phyloP scores from a whole-genome alignment of 2,797 vertebrate genomes.

The Gymnodraco acuticeps region DNA sequence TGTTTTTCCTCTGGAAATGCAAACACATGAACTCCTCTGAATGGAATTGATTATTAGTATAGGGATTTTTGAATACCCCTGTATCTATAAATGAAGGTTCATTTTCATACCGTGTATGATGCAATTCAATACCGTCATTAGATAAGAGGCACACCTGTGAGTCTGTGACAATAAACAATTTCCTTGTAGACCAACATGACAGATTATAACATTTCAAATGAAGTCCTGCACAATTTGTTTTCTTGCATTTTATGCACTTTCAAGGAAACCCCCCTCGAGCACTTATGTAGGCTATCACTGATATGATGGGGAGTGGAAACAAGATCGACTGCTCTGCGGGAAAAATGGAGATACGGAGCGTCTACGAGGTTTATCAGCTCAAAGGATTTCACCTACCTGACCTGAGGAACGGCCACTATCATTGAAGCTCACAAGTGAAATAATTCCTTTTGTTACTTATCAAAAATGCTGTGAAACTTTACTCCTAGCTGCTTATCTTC shows the following conservation, averaged over 20 bases:
- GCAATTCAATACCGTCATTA: slow-evolving; percentile 26
- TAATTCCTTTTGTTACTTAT: slow-evolving; percentile 78
- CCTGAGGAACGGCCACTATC: slow-evolving; percentile 58
- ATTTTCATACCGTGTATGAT: slow-evolving; percentile 36
- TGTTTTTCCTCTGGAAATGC: slow-evolving; percentile 19
- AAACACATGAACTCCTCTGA: slow-evolving; percentile 15
- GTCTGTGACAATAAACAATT: slow-evolving; percentile 30
- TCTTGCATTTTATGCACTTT: slow-evolving; percentile 44
- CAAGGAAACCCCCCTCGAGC: slow-evolving; percentile 48
- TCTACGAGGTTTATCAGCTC: slow-evolving; percentile 69
- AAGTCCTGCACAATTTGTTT: slow-evolving; percentile 41
- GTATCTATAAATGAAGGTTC: slow-evolving; percentile 7
- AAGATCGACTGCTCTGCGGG: slow-evolving; percentile 54
- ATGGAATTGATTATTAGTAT: slow-evolving; percentile 29
- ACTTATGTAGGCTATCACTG: slow-evolving; percentile 54
- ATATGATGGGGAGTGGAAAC: slow-evolving; percentile 63
- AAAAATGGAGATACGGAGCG: slow-evolving; percentile 42
- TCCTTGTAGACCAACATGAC: slow-evolving; percentile 37
- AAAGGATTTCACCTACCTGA: slow-evolving; percentile 59
- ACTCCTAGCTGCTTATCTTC: slow-evolving; percentile 78
- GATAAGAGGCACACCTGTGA: slow-evolving; percentile 27
- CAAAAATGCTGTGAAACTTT: slow-evolving; percentile 72
- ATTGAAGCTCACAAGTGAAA: slow-evolving; percentile 65
- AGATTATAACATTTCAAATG: slow-evolving; percentile 54
- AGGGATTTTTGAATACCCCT: slow-evolving; percentile 18